Conservation (phyloP, 2,113 vertebrate genomes). For the Poecile atricapillus region DNA sequence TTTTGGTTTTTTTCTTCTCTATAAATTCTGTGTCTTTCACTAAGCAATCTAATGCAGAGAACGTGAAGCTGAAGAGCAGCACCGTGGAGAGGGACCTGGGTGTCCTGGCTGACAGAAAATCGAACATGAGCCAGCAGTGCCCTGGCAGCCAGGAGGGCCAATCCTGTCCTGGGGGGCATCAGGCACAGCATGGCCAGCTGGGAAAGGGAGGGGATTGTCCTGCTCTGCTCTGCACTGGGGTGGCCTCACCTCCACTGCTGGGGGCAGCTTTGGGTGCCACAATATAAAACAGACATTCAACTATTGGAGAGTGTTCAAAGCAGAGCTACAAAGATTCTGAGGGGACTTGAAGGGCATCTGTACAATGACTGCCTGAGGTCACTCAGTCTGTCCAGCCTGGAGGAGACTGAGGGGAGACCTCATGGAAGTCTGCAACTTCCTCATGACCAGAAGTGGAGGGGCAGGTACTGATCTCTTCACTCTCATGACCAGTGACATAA, state of each 20-base stretch:
- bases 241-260: accelerated
- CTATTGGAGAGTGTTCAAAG: background rate
- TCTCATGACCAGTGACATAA: background rate
- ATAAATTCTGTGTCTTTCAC: background rate
- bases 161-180: accelerated
- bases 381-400: background rate
- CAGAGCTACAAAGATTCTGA: accelerated
- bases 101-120: accelerated
- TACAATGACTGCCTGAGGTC: too few species aligned
- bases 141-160: background rate
- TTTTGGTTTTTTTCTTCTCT: background rate
- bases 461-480: background rate
- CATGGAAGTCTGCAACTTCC: accelerated
- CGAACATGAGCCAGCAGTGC: background rate
- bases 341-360: too few species aligned
- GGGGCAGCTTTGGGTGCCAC: too few species aligned
- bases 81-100: too few species aligned
- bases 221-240: background rate
- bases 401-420: background rate
- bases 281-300: too few species aligned
- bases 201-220: background rate
- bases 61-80: background rate
- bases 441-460: accelerated
- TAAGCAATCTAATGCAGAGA: background rate
- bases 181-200: accelerated